Evolutionary conservation across 2,113 vertebrate genomes (phyloP), one percentile per base, ranked within the genome.

Genomic region (Serranochromis macrocephalus): DNA sequence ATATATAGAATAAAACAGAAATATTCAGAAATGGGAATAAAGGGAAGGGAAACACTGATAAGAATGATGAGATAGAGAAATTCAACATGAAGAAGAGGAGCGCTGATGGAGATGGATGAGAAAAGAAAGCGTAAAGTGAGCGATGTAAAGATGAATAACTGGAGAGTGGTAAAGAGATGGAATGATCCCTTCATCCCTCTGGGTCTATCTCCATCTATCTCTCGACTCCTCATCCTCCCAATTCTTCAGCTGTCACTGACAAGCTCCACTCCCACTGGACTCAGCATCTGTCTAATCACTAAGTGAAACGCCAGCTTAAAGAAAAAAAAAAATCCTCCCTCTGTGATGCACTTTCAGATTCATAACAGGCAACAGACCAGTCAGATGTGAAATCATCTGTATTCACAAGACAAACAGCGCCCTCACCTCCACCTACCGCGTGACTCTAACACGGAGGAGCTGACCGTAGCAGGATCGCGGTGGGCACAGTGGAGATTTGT

Each of bases 351-450:
- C 9, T 1, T 58, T 49, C 49, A 73, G 26, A 89, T 83, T 79
- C 21, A 49, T 68, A 7, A 14, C 58, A 6, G 42, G 75, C 89
- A 78, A 82, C 80, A 85, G 88, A 66, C 68, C 91, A 80, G 61
- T 87, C 51, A 82, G 84, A 87, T 17, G 40, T 55, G 90, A 81
- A 88, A 63, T 86, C 80, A 81, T 93, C 86, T 88, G 78, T 92
- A 92, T 90, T 92, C 87, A 61, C 31, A 10, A 16, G 58, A 84
- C 73, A 71, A 63, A 31, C n/a, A 1, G 17, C n/a, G 10, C 9
- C 51, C 55, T 4, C 38, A 29, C 68, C 36, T 45, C 80, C 26
- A 40, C 17, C 45, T 78, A n/a, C 71, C 1, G 7, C 3, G 16
- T 13, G 9, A 49, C 42, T 78, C 42, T 49, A 19, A 31, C 71